phyloP scores from a whole-genome alignment of 2,888 invertebrate species.

The Eremobia ochroleuca region DNA sequence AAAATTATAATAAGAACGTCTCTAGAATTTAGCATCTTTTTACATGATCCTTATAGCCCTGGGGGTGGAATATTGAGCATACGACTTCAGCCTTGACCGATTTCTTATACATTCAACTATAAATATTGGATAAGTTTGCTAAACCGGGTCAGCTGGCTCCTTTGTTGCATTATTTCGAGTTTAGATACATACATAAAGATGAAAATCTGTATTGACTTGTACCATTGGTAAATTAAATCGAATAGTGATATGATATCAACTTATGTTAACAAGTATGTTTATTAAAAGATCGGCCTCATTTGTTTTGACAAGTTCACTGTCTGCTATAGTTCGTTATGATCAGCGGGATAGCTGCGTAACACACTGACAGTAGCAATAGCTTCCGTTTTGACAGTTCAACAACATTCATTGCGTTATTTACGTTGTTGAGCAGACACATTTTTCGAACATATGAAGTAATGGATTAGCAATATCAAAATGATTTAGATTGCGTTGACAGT shows the following conservation, averaged over 20 bases:
- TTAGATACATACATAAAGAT: not conserved
- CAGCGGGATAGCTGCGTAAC: too few relatives aligned
- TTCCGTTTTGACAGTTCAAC: too few relatives aligned
- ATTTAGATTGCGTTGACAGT: not conserved
- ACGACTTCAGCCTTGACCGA: conserved; percentile 61
- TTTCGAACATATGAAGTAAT: not conserved
- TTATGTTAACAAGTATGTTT: not conserved
- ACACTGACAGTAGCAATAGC: not conserved
- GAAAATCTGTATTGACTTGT: not conserved
- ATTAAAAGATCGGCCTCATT: not conserved
- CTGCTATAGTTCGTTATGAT: not conserved
- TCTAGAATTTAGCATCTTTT: conserved; percentile 55
- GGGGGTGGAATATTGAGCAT: conserved; percentile 47
- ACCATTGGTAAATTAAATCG: not conserved
- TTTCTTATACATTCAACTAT: conserved; percentile 62
- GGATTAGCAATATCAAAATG: not conserved
- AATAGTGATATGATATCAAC: not conserved
- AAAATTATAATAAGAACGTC: conserved; percentile 13
- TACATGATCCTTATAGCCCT: conserved; percentile 50
- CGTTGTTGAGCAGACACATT: not conserved
- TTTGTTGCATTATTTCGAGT: conserved; percentile 38
- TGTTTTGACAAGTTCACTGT: not conserved
- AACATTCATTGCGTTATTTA: too few relatives aligned
- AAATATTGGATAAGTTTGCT: conserved; percentile 65
- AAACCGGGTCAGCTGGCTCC: conserved; percentile 48